A percentile compares a stretch with the other conserved stretches of the same genome.
These are phyloP conservation scores for Leucoraja erinaceus DNA, from an alignment of 2,113 vertebrate species.

Conservation along the genomic window DNA sequence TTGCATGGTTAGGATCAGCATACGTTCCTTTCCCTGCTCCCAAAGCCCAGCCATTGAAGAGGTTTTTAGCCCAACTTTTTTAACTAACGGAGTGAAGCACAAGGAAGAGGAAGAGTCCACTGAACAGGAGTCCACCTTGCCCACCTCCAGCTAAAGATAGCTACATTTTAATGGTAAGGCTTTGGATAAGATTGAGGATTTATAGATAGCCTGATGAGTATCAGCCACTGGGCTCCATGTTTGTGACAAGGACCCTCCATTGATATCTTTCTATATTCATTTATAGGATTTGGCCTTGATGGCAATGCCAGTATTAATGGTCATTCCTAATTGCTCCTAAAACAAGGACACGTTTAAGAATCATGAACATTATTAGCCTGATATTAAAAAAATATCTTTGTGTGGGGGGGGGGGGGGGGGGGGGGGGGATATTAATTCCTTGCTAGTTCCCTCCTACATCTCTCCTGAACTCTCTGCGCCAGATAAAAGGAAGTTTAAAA, in stretches of 20 bases:
- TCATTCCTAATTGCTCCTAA: no score
- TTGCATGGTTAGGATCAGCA: background rate
- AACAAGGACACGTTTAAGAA: no score
- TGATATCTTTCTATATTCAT: no score
- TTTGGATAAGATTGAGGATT: background rate
- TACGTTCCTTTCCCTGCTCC: background rate
- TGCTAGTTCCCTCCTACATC: background rate
- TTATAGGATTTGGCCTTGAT: no score
- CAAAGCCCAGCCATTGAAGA: background rate
- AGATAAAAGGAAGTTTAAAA: constrained; percentile 1
- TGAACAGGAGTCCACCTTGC: background rate
- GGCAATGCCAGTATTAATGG: no score
- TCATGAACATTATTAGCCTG: background rate
- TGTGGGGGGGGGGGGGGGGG: no score
- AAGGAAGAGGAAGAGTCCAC: background rate
- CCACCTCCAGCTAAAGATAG: background rate
- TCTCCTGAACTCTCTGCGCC: background rate
- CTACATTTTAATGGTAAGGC: background rate
- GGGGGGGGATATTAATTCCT: background rate
- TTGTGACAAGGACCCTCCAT: background rate
- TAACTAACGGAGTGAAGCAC: background rate
- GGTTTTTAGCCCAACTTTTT: background rate
- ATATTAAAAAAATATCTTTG: no score
- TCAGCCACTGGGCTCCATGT: background rate
- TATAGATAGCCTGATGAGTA: background rate